phyloP scores from a whole-genome alignment of 1,140 invertebrate genomes.

The Macrobrachium rosenbergii region DNA sequence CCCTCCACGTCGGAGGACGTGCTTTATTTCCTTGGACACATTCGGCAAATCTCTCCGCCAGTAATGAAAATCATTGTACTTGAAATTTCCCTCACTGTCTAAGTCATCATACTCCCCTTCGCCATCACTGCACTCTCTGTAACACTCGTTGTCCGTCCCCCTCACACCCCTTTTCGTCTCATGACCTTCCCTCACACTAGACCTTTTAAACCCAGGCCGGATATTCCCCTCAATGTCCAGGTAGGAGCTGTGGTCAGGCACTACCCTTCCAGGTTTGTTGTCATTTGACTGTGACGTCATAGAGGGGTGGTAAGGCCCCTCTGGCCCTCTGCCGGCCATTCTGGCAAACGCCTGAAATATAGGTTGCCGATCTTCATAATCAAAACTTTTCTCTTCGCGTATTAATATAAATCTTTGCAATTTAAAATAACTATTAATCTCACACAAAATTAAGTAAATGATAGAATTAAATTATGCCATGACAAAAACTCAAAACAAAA shows the following conservation, averaged over 20 bases:
- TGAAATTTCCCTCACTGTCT: not conserved
- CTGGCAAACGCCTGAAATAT: constrained; percentile 41
- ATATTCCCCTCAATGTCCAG: constrained; percentile 53
- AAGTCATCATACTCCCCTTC: not conserved
- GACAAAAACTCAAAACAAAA: not conserved
- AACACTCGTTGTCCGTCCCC: not conserved
- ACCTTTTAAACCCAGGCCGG: constrained; percentile 13
- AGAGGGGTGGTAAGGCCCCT: constrained; percentile 47
- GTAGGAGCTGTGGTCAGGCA: not conserved
- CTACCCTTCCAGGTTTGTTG: constrained; percentile 50
- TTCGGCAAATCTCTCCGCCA: constrained; percentile 48
- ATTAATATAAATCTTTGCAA: not conserved
- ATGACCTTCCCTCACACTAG: not conserved
- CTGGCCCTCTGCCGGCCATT: constrained; percentile 53
- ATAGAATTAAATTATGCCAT: not conserved
- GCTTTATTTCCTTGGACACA: constrained; percentile 37
- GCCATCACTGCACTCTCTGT: not conserved
- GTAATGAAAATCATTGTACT: constrained; percentile 48
- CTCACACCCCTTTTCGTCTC: not conserved
- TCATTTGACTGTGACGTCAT: constrained; percentile 55
- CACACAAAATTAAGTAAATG: not conserved
- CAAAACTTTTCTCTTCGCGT: not conserved
- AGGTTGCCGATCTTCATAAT: not conserved
- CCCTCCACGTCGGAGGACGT: not conserved
- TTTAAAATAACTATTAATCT: not conserved